Evolutionary conservation across 2,888 invertebrate species (phyloP), one percentile per base, ranked within the genome.

Genomic region (Sipha maydis): DNA sequence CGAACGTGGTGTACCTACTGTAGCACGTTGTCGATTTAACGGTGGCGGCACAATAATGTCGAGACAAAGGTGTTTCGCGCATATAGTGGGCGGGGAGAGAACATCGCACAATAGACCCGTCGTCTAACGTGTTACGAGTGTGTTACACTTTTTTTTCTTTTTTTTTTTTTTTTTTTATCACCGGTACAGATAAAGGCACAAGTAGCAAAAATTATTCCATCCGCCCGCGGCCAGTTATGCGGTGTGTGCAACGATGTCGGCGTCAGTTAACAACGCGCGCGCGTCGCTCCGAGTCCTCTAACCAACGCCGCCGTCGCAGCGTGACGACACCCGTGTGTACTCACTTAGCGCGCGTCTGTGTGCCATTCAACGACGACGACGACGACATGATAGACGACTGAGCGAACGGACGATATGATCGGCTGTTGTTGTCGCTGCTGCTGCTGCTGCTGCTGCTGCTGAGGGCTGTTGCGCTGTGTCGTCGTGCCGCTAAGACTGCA

Each of bases 141-240:
- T 61, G 48, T 61, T 79, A 14, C 7, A 48, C 48, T 69, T 48
- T 69, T 48, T 48, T 80, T 69, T 69, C 75, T 48, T 48, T 48
- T 14, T 80, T 69, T 69, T 83, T 48, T 48, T 48, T 14, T 48
- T 48, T 41, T 48, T 14, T 31, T 41, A 41, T 84, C 28, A 67
- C 76, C 84, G 84, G 28, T 41, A n/a, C 61, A 75, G 28, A 69
- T 69, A 84, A 54, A 84, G 41, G 31, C 76, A 14, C 85, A 67
- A 77, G 85, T 85, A 67, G 67, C 77, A 69, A 85, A 83, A 78
- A 85, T 85, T 85, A 77, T 78, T 85, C 77, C 85, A 78, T 85
- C 85, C 85, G 85, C 85, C 77, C 85, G 85, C 48, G 85, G 69
- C 9, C 21, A 1, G 11, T 38, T 54, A 14, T n/a, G 61, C 31